Evolutionary conservation across 2,113 vertebrate genomes (phyloP).

Genomic region (Nematolebias whitei): DNA sequence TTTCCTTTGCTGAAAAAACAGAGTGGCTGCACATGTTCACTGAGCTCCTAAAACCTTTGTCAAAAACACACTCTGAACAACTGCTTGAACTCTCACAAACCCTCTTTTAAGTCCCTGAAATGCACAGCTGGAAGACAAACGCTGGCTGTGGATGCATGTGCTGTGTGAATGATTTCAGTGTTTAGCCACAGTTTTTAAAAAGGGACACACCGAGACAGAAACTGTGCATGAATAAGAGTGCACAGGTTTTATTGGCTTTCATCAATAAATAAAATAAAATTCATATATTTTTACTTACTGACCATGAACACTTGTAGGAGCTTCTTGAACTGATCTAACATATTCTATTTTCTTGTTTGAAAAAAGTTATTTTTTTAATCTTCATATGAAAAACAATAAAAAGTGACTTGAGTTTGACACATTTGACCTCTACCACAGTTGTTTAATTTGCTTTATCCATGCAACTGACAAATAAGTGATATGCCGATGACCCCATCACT

Average conservation of each 20-base stretch:
- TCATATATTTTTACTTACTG: too few species aligned
- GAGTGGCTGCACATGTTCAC: slow-evolving; percentile 46
- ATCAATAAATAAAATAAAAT: neutral
- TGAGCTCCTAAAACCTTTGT: slow-evolving; percentile 40
- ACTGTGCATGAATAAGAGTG: neutral
- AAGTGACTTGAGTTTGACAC: too few species aligned
- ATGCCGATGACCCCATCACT: too few species aligned
- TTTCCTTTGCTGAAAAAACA: slow-evolving; percentile 44
- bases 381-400: too few species aligned
- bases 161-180: slow-evolving; percentile 2
- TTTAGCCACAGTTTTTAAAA: slow-evolving; percentile 18
- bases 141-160: slow-evolving; percentile 22
- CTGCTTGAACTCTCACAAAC: slow-evolving; percentile 44
- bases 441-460: too few species aligned
- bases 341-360: too few species aligned
- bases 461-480: too few species aligned
- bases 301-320: neutral
- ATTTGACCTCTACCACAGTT: too few species aligned
- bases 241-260: neutral
- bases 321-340: neutral
- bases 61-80: slow-evolving; percentile 42
- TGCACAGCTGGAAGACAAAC: slow-evolving; percentile 51
- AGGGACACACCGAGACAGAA: slow-evolving; percentile 2
- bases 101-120: slow-evolving; percentile 57
- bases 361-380: too few species aligned